Evolutionary conservation across 2,888 invertebrate species (phyloP).

Genomic region (Tenthredo amoena): DNA sequence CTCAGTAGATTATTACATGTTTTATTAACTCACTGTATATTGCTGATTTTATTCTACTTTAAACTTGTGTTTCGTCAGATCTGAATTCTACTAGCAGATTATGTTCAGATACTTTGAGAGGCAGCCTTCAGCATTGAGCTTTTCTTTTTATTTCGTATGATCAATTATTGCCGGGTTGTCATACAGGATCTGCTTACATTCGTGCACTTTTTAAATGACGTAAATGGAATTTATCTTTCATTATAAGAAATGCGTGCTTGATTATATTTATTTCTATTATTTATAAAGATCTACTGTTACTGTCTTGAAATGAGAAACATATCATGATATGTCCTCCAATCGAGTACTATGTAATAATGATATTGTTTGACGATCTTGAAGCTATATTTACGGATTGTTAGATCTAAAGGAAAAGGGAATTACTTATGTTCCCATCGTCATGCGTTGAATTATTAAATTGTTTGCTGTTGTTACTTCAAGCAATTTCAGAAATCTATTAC

Average conservation of each 20-base stretch:
- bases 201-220: background rate
- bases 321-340: background rate
- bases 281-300: background rate
- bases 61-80: background rate
- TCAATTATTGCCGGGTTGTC: background rate
- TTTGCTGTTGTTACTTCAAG: background rate
- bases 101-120: background rate
- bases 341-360: background rate
- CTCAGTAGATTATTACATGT: background rate
- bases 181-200: background rate
- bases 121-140: background rate
- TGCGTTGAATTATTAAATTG: background rate
- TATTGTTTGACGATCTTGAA: background rate
- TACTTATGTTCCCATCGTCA: background rate
- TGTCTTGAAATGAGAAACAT: background rate
- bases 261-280: background rate
- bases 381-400: background rate
- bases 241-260: background rate
- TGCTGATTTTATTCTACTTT: background rate
- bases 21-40: background rate
- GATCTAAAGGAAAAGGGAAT: background rate
- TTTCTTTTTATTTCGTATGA: background rate
- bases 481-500: background rate
- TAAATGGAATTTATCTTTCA: background rate
- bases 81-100: background rate